Evolutionary conservation across 2,888 invertebrate genomes (phyloP).

Genomic region (Ferdinandea cuprea): DNA sequence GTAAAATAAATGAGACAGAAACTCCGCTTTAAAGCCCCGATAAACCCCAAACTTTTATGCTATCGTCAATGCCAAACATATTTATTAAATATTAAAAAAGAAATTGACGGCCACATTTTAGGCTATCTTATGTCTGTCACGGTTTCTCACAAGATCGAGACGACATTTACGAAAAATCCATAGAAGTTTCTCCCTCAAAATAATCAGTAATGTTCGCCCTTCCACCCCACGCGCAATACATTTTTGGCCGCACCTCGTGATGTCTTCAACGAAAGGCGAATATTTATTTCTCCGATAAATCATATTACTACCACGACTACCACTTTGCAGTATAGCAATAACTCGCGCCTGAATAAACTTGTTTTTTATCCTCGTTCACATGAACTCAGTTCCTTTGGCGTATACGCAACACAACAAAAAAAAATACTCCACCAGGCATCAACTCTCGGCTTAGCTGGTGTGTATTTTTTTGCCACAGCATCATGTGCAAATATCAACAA

Average conservation of each 20-base stretch:
- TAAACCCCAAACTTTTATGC: no score
- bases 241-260: conserved; percentile 16
- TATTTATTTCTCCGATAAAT: conserved; percentile 31
- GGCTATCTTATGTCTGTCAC: no score
- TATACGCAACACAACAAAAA: neutral
- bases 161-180: no score
- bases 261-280: neutral
- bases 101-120: no score
- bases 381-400: neutral
- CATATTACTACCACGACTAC: neutral
- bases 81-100: no score
- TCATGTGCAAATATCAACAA: conserved; percentile 19
- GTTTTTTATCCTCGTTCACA: neutral
- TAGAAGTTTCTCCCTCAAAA: no score
- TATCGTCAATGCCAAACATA: no score
- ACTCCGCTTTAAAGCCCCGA: no score
- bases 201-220: no score
- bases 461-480: neutral
- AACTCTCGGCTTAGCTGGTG: neutral
- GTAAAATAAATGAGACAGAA: no score
- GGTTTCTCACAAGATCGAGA: no score
- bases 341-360: conserved; percentile 22
- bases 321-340: conserved; percentile 1
- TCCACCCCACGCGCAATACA: neutral
- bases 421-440: neutral